Conservation (phyloP, 2,888 invertebrate genomes). For the Nomada hirtipes region DNA sequence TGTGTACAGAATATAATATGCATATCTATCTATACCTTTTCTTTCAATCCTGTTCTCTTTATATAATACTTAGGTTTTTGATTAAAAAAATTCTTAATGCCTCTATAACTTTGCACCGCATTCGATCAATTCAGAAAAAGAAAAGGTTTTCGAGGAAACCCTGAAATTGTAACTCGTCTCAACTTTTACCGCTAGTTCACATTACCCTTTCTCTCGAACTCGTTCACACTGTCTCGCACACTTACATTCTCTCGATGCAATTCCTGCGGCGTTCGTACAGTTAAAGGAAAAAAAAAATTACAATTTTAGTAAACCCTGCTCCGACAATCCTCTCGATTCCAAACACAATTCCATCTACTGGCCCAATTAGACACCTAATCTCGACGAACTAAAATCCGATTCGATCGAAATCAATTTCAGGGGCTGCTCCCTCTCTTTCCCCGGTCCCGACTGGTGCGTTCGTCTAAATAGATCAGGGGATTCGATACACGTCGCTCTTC, state of each 20-base stretch:
- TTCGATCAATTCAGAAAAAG: slow-evolving; percentile 9
- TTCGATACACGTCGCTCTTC: slow-evolving; percentile 53
- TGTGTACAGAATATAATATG: slow-evolving; percentile 37
- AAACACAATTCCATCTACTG: not conserved
- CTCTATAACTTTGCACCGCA: slow-evolving; percentile 49
- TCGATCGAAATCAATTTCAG: slow-evolving; percentile 40
- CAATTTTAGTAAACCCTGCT: not conserved
- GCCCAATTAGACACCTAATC: not conserved
- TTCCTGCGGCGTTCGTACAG: slow-evolving; percentile 5
- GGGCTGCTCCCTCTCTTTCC: slow-evolving; percentile 8
- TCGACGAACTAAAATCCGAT: not conserved
- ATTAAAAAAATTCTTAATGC: slow-evolving; percentile 63
- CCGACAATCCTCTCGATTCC: not conserved
- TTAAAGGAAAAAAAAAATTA: not conserved
- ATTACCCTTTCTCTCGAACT: not conserved
- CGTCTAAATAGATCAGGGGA: slow-evolving; percentile 50
- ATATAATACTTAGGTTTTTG: slow-evolving; percentile 48
- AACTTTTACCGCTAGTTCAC: slow-evolving; percentile 1
- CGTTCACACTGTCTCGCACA: not conserved
- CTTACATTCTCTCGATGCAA: slow-evolving; percentile 2
- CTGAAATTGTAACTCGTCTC: slow-evolving; percentile 46
- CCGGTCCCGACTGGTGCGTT: slow-evolving; percentile 21
- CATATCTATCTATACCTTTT: slow-evolving; percentile 40
- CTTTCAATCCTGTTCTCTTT: slow-evolving; percentile 52
- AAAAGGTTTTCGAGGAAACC: slow-evolving; percentile 25